phyloP scores from a whole-genome alignment of 2,888 invertebrate genomes.

The Eulithis testata region DNA sequence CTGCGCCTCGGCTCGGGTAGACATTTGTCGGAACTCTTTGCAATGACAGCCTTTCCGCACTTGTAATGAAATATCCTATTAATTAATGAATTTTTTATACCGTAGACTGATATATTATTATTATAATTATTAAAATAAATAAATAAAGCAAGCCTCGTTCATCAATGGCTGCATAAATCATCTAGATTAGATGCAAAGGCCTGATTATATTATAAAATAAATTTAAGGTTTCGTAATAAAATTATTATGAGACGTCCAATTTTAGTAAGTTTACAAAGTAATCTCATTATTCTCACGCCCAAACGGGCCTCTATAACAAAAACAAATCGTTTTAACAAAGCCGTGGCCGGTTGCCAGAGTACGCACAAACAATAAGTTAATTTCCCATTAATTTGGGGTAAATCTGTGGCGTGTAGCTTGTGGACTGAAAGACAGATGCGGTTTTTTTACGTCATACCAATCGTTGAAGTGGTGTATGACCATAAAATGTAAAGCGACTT shows the following conservation, averaged over 20 bases:
- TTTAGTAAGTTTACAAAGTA: constrained; percentile 9
- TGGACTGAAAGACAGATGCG: constrained; percentile 7
- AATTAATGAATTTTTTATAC: too few species aligned
- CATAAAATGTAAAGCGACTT: background rate
- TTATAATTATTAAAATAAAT: too few species aligned
- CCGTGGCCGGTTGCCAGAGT: constrained; percentile 42
- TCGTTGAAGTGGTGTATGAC: background rate
- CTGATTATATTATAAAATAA: too few species aligned
- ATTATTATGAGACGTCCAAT: background rate
- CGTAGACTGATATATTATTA: too few species aligned
- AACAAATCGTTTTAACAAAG: constrained; percentile 41
- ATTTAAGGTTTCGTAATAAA: too few species aligned
- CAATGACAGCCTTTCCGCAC: too few species aligned
- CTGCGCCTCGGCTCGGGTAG: too few species aligned
- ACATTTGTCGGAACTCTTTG: too few species aligned
- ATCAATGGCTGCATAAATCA: too few species aligned
- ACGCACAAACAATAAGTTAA: constrained; percentile 56
- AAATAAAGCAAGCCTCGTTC: too few species aligned
- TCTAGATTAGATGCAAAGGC: too few species aligned
- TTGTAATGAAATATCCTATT: too few species aligned
- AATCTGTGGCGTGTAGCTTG: constrained; percentile 52
- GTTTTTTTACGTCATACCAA: background rate
- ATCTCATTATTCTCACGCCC: constrained; percentile 11
- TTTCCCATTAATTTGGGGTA: constrained; percentile 63
- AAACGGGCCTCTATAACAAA: constrained; percentile 23